Evolutionary conservation across 2,113 vertebrate genomes (phyloP), one percentile per base, ranked within the genome.

Genomic region (Etheostoma spectabile): DNA sequence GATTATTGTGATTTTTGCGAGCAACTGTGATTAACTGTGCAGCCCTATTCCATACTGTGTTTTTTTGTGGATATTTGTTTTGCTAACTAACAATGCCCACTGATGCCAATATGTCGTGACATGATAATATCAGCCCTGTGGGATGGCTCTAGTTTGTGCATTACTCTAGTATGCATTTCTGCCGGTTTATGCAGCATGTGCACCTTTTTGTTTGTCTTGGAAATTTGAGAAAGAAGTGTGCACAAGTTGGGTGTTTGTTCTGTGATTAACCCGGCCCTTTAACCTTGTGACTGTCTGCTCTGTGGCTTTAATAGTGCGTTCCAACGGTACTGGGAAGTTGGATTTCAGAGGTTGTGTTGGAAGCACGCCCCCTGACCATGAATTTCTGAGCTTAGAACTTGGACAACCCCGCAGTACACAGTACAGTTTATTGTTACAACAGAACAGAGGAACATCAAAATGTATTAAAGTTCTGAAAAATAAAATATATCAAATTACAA

Each of bases 121-220:
- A 60, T 2, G 3, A 69, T 75, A 51, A 42, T 56, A 74, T 71
- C 59, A 75, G n/a, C 21, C n/a, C 60, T 45, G 22, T 12, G 45
- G 38, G 10, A 6, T 35, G 15, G 4, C 24, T 75, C 33, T 24
- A 24, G 33, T 70, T 62, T 67, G 48, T 14, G 8, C 24, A 45
- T 22, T 62, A 1, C 71, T 77, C 24, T 65, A 10, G 63, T 78
- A 19, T 61, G 24, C n/a, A 75, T 71, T 51, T 66, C 30, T 42
- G 12, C 42, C 33, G 19, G 59, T 72, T 35, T 48, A 0, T 55
- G 16, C 38, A n/a, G 16, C 66, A 45, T 55, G 45, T 71, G 65
- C 8, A 62, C 35, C 48, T 83, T 78, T 57, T 78, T 57, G 38
- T 38, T 64, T 60, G 33, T 30, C 33, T 64, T 38, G 21, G 14